Evolutionary conservation across 2,113 vertebrate genomes (phyloP).

Genomic region (Eupsittula cactorum): DNA sequence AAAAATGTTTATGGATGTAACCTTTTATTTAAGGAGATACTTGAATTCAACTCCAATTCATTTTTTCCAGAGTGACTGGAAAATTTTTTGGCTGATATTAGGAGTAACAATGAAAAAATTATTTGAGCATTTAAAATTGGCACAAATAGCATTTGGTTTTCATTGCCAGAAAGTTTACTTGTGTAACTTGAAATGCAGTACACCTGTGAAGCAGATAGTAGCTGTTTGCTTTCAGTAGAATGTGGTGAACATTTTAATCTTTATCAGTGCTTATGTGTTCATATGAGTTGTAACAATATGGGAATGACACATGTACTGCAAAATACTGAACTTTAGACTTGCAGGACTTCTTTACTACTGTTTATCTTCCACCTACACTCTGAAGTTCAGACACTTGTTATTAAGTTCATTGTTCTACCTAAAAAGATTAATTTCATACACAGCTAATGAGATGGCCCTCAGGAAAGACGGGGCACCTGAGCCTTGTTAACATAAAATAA

Average conservation of each 20-base stretch:
- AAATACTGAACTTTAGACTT: background rate
- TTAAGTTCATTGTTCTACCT: background rate
- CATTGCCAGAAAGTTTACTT: background rate
- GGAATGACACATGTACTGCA: background rate
- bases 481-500: background rate
- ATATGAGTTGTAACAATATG: background rate
- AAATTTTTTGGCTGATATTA: background rate
- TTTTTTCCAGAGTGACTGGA: background rate
- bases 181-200: background rate
- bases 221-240: background rate
- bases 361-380: background rate
- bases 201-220: background rate
- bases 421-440: background rate
- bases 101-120: background rate
- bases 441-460: background rate
- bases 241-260: background rate
- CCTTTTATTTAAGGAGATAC: background rate
- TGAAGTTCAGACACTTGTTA: background rate
- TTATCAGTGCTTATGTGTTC: background rate
- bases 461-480: background rate
- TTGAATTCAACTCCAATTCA: background rate
- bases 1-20: background rate
- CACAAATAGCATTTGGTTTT: background rate
- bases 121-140: constrained; percentile 12
- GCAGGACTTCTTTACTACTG: background rate